Evolutionary conservation across 2,797 vertebrate genomes (phyloP), one percentile per base, ranked within the genome.

Genomic region (Lindbergichthys nudifrons): DNA sequence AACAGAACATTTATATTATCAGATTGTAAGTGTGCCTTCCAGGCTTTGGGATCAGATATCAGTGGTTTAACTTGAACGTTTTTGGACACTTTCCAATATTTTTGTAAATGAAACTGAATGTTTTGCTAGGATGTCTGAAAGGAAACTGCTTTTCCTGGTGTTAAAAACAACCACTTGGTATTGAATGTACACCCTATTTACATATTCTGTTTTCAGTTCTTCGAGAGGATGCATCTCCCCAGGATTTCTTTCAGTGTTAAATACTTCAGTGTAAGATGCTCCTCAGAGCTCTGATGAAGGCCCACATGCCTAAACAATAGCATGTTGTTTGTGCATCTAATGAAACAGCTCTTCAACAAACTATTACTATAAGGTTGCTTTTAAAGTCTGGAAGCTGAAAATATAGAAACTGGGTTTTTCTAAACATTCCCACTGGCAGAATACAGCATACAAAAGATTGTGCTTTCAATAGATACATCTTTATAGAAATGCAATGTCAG

Each of bases 371-470:
- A 58, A 57, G 36, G 26, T 64, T 54, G 50, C 18, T 47, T 62
- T 36, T 30, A 23, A 65, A 10, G 23, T 46, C 54, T 60, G 5
- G 56, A n/a, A 52, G 45, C 53, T 68, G 16, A 74, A 73, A 79
- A 79, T 21, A 48, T 14, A 66, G 12, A 58, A 56, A 10, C 12
- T 8, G 0, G 1, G 43, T 15, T 61, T 42, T 59, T 57, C n/a
- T 13, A 52, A 47, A 47, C 21, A 53, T 76, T 68, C 82, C 18
- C 26, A 65, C 13, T 51, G 59, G 36, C 36, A 65, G 13, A 82
- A 64, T 26, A 65, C n/a, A 19, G 16, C 18, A 26, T 3, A 3
- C 16, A 63, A 42, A n/a, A 67, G 26, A 16, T 36, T 26, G 30
- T 46, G 39, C 32, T 69, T 73, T 59, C 19, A 65, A 50, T 45